A percentile compares a stretch with the other conserved stretches of the same genome.
These are phyloP conservation scores for Mythimna impura DNA, from an alignment of 2,888 invertebrate genomes.

Conservation along the genomic window DNA sequence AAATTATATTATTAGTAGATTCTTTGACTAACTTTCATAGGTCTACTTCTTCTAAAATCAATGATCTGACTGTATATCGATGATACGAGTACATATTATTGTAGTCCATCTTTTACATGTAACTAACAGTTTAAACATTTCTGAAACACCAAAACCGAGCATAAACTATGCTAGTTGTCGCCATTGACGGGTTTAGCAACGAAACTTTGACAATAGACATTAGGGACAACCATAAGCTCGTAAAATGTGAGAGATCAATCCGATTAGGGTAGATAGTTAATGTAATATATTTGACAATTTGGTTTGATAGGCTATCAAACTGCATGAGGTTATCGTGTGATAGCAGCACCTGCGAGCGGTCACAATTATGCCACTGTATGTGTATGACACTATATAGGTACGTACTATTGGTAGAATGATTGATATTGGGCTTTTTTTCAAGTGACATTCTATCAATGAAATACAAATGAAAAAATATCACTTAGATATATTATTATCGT, in stretches of 20 bases:
- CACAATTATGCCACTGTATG: not conserved
- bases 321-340: not conserved
- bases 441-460: not conserved
- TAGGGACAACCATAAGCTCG: not conserved
- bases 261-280: not conserved
- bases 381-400: not conserved
- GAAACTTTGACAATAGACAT: slow-evolving; percentile 13
- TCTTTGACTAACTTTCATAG: not conserved
- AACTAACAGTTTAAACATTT: slow-evolving; percentile 4
- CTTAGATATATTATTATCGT: too few relatives aligned
- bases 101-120: not conserved
- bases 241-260: slow-evolving; percentile 3
- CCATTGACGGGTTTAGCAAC: not conserved
- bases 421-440: not conserved
- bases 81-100: not conserved
- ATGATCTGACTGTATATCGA: not conserved
- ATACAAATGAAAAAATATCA: too few relatives aligned
- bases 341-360: not conserved
- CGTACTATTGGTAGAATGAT: not conserved
- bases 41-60: not conserved
- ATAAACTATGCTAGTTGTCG: slow-evolving; percentile 12
- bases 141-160: not conserved
- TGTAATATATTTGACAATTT: slow-evolving; percentile 20
- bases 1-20: not conserved
- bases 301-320: slow-evolving; percentile 12